These are phyloP conservation scores for Micromussa lordhowensis DNA, from an alignment of 92 coral and sea anemone genomes.

Conservation along the genomic window DNA sequence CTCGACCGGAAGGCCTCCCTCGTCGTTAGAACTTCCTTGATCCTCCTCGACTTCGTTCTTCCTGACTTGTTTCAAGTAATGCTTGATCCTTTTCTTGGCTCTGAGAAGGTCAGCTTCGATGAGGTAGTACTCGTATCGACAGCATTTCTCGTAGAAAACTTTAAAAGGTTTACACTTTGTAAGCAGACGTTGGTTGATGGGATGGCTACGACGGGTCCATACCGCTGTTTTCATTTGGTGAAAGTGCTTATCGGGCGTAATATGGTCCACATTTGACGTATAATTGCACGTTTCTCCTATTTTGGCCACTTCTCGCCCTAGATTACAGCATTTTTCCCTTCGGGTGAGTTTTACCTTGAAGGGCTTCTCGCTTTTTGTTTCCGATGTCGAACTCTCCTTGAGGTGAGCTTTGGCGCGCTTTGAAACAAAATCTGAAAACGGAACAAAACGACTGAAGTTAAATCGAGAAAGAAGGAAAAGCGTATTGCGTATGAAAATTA, in stretches of 20 bases:
- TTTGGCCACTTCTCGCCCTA: conserved; percentile 87
- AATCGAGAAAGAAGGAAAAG: neutral
- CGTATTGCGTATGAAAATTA: neutral
- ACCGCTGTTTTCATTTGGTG: conserved; percentile 81
- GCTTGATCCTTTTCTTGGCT: conserved; percentile 30
- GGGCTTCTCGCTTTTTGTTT: neutral
- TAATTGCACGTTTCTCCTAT: conserved; percentile 80
- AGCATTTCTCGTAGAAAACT: conserved; percentile 84
- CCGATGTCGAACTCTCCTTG: neutral
- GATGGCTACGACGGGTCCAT: conserved; percentile 62
- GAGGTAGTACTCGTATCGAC: conserved; percentile 63
- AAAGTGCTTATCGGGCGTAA: conserved; percentile 69
- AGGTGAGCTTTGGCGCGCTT: neutral
- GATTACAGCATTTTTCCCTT: conserved; percentile 72
- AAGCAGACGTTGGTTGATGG: conserved; percentile 58
- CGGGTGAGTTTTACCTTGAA: neutral
- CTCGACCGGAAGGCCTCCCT: conserved; percentile 32
- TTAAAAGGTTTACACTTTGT: conserved; percentile 80
- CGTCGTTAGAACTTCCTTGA: conserved; percentile 25
- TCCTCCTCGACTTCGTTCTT: conserved; percentile 8
- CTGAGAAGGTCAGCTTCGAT: conserved; percentile 68
- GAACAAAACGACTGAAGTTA: neutral
- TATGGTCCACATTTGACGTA: conserved; percentile 53
- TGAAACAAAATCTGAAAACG: conserved; percentile 21
- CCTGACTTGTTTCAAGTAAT: conserved; percentile 16